Conservation (phyloP, 2,797 vertebrate species). For the Semaprochilodus insignis region DNA sequence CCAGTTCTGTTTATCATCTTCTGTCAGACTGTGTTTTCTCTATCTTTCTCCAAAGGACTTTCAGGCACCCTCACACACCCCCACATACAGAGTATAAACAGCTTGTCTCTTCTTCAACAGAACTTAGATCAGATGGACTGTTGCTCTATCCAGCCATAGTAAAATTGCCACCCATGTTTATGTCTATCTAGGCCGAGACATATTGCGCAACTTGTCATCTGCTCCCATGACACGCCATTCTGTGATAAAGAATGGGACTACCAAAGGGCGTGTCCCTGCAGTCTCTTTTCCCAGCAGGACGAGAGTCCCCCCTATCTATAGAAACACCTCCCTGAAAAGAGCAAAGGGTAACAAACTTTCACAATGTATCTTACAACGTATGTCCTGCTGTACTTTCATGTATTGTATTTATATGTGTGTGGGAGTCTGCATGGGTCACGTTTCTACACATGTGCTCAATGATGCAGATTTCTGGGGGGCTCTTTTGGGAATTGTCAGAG, state of each 20-base stretch:
- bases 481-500: conserved; percentile 17
- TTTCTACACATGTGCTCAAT: conserved; percentile 22
- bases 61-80: conserved; percentile 11
- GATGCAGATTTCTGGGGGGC: conserved; percentile 21
- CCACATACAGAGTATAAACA: conserved; percentile 3
- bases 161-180: conserved; percentile 52
- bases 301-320: conserved; percentile 64
- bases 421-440: conserved; percentile 6
- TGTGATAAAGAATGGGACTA: conserved; percentile 62
- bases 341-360: conserved; percentile 69
- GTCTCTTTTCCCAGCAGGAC: conserved; percentile 57
- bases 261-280: conserved; percentile 57
- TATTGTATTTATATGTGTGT: neutral
- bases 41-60: conserved; percentile 35
- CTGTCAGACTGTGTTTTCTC: conserved; percentile 9
- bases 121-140: conserved; percentile 45
- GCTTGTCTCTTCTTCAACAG: conserved; percentile 61
- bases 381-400: neutral
- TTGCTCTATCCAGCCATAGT: conserved; percentile 40
- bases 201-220: conserved; percentile 59
- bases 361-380: neutral
- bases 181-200: conserved; percentile 71
- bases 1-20: neutral
- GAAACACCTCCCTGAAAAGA: conserved; percentile 67
- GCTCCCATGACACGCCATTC: conserved; percentile 61